phyloP scores from a whole-genome alignment of 2,113 vertebrate genomes.

The Anoura caudifer region DNA sequence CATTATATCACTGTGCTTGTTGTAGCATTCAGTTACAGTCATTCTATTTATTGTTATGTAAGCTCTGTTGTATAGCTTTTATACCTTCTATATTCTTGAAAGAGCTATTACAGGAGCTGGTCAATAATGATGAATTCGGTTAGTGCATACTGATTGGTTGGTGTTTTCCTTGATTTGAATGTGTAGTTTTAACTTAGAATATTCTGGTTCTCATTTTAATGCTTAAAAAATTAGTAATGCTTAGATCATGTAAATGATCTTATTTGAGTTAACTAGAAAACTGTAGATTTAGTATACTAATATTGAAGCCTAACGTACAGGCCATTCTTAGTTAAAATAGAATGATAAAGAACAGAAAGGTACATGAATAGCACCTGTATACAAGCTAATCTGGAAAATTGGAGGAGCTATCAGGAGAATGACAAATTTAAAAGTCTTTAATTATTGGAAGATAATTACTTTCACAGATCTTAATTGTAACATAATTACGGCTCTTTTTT shows the following conservation, averaged over 20 bases:
- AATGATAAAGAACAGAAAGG: not conserved
- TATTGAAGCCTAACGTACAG: not conserved
- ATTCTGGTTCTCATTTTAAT: not conserved
- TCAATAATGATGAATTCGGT: not conserved
- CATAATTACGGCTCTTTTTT: not conserved
- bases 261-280: not conserved
- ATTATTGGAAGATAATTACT: slow-evolving; percentile 45
- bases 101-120: not conserved
- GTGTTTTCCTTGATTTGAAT: not conserved
- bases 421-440: slow-evolving; percentile 14
- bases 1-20: not conserved
- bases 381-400: not conserved
- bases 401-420: not conserved
- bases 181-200: not conserved
- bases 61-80: not conserved
- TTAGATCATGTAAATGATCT: not conserved
- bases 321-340: not conserved
- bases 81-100: not conserved
- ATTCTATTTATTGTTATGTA: not conserved
- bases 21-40: not conserved
- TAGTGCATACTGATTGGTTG: not conserved
- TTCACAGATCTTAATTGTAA: not conserved
- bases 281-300: not conserved
- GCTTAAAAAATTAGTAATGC: not conserved
- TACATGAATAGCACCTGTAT: not conserved